Evolutionary conservation across 2,888 invertebrate genomes (phyloP).

Genomic region (Hemaris fuciformis): DNA sequence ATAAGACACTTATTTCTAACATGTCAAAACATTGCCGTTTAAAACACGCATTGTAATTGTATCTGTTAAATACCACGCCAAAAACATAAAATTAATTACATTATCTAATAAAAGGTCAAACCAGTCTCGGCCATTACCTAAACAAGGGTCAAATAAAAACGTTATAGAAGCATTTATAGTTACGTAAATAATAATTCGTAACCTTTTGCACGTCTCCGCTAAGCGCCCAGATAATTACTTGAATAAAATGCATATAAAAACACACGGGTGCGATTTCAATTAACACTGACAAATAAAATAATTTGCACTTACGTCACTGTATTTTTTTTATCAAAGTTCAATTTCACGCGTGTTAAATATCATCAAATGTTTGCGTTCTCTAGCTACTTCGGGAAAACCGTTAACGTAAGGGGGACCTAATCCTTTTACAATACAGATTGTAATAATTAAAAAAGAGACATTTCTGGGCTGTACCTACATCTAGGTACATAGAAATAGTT

Average conservation of each 20-base stretch:
- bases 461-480: too few species aligned
- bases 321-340: slow-evolving; percentile 46
- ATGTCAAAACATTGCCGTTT: too few species aligned
- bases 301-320: slow-evolving; percentile 42
- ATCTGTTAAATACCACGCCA: background rate
- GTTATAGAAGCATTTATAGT: background rate
- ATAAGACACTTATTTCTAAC: too few species aligned
- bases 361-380: background rate
- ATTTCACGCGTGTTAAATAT: slow-evolving; percentile 45
- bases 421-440: too few species aligned
- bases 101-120: background rate
- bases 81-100: background rate
- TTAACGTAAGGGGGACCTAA: background rate
- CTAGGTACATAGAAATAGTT: too few species aligned
- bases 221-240: slow-evolving; percentile 9
- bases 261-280: slow-evolving; percentile 38
- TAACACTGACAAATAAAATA: slow-evolving; percentile 26
- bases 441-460: too few species aligned
- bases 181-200: background rate
- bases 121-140: background rate
- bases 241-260: slow-evolving; percentile 23
- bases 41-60: background rate
- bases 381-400: background rate
- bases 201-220: slow-evolving; percentile 3
- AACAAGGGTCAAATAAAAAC: slow-evolving; percentile 7